These are phyloP conservation scores for Fulmarus glacialis DNA, from an alignment of 2,113 vertebrate genomes.

Conservation along the genomic window DNA sequence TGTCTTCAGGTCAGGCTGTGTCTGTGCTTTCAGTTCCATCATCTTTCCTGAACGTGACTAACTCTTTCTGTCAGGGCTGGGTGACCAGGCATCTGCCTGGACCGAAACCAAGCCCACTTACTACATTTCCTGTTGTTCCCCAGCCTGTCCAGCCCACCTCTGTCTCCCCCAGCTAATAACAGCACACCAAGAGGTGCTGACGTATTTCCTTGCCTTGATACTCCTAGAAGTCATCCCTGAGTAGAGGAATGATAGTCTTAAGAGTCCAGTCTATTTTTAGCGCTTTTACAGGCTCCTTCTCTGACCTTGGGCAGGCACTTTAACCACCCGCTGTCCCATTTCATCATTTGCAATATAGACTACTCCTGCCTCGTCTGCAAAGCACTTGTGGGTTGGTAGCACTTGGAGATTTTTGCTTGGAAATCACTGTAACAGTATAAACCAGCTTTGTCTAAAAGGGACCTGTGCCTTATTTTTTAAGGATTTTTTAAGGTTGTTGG, in stretches of 20 bases:
- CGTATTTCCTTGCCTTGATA: not conserved
- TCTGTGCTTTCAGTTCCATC: not conserved
- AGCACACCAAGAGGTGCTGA: not conserved
- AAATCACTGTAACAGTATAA: not conserved
- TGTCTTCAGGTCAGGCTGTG: not conserved
- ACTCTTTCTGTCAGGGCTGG: slow-evolving; percentile 15
- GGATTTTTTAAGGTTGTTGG: not conserved
- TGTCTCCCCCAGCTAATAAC: not conserved
- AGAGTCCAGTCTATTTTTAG: not conserved
- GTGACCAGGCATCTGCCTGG: not conserved
- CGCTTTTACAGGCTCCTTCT: not conserved
- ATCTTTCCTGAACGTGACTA: slow-evolving; percentile 24
- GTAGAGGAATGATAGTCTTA: not conserved
- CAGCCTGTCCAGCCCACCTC: not conserved
- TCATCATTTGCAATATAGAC: not conserved
- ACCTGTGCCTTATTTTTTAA: not conserved
- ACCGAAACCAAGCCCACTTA: not conserved
- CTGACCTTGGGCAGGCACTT: not conserved
- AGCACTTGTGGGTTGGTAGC: not conserved
- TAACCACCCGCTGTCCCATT: not conserved
- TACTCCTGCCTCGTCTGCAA: not conserved
- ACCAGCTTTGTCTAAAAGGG: not conserved
- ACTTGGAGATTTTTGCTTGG: not conserved
- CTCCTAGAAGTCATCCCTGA: not conserved
- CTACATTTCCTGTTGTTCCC: slow-evolving; percentile 19